These are phyloP conservation scores for Neoarius graeffei DNA, from an alignment of 2,113 vertebrate species.

Conservation along the genomic window DNA sequence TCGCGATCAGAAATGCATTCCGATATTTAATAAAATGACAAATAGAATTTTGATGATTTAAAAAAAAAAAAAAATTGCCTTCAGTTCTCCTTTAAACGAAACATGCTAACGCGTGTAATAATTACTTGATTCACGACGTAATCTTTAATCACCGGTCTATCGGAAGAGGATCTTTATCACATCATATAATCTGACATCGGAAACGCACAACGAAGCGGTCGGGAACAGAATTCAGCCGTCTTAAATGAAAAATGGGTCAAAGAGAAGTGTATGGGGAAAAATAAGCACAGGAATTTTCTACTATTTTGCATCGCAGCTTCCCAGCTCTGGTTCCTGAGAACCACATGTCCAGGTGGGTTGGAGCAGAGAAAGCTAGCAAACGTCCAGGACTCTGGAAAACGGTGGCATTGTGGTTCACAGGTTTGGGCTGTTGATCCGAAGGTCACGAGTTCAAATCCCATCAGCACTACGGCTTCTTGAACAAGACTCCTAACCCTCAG, in stretches of 20 bases:
- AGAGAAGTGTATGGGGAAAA: background rate
- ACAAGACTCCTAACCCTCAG: background rate
- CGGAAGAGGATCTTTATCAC: background rate
- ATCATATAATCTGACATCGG: background rate
- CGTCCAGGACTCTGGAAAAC: background rate
- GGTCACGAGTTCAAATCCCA: conserved; percentile 21
- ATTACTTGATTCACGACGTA: no score
- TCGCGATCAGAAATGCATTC: no score
- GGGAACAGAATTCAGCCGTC: background rate
- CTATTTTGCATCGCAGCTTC: background rate
- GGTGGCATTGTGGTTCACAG: background rate
- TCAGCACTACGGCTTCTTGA: conserved; percentile 1
- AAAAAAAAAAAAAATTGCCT: no score
- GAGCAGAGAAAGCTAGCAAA: background rate
- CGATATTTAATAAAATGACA: no score
- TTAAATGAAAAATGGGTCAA: background rate
- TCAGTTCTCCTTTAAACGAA: background rate
- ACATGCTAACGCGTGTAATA: no score
- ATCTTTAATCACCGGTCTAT: background rate
- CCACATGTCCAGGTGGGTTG: background rate
- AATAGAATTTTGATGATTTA: no score
- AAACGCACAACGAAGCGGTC: background rate
- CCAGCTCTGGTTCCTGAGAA: background rate
- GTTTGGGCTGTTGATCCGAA: conserved; percentile 9
- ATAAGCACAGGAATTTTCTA: background rate